These are phyloP conservation scores for Proterorhinus semilunaris DNA, from an alignment of 2,113 vertebrate genomes.

Conservation along the genomic window DNA sequence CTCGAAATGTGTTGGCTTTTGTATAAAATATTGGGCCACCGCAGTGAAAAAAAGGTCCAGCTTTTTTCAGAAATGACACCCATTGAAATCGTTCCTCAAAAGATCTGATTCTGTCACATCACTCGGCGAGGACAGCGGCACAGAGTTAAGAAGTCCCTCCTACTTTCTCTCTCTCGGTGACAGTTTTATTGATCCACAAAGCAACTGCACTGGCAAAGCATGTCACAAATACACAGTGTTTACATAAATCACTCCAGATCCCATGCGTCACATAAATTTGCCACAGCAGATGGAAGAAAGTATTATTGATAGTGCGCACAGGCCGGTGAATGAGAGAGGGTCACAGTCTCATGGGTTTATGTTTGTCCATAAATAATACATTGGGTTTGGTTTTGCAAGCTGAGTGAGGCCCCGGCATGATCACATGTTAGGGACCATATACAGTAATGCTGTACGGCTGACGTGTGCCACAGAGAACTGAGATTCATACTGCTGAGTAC, in stretches of 20 bases:
- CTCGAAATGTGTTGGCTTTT: too few species aligned
- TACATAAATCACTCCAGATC: slow-evolving; percentile 55
- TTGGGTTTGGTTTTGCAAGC: slow-evolving; percentile 71
- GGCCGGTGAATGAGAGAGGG: slow-evolving; percentile 47
- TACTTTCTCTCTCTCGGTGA: slow-evolving; percentile 30
- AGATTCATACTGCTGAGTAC: slow-evolving; percentile 33
- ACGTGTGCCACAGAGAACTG: slow-evolving; percentile 33
- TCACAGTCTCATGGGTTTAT: slow-evolving; percentile 67
- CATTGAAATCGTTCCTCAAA: too few species aligned
- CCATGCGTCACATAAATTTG: slow-evolving; percentile 32
- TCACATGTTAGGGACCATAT: slow-evolving; percentile 46
- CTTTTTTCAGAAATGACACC: too few species aligned
- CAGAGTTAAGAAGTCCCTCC: slow-evolving; percentile 12
- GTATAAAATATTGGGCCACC: too few species aligned
- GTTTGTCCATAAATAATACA: slow-evolving; percentile 75
- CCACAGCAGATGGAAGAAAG: slow-evolving; percentile 18
- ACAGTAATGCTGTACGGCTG: slow-evolving; percentile 16
- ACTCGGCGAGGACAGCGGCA: not conserved
- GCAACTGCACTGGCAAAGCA: slow-evolving; percentile 41
- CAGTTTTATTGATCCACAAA: slow-evolving; percentile 63
- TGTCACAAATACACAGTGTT: slow-evolving; percentile 54
- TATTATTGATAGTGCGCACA: slow-evolving; percentile 53
- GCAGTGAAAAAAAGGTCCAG: too few species aligned
- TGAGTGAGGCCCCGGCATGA: slow-evolving; percentile 53
- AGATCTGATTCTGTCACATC: too few species aligned